phyloP scores from a whole-genome alignment of 2,113 vertebrate genomes.

The Oncorhynchus mykiss region DNA sequence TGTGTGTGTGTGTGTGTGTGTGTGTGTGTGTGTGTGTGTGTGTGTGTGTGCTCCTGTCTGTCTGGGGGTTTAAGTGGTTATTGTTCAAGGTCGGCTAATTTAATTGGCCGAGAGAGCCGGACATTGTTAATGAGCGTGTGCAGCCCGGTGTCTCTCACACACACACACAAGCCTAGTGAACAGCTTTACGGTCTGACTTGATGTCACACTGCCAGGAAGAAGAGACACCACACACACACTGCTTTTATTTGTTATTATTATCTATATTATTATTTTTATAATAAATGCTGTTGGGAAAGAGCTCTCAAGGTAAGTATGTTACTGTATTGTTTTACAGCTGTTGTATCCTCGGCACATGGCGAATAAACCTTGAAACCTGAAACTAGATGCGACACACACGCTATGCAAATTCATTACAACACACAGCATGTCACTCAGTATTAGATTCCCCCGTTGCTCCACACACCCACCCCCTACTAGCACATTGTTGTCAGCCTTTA shows the following conservation, averaged over 20 bases:
- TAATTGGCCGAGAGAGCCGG: slow-evolving; percentile 17
- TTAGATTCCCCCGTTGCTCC: neutral
- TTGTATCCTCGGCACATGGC: too few relatives aligned
- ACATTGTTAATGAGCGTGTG: slow-evolving; percentile 7
- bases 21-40: neutral
- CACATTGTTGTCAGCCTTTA: slow-evolving; percentile 8
- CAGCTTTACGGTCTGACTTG: neutral
- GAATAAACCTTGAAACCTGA: too few relatives aligned
- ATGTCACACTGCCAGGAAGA: neutral
- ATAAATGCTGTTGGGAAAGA: too few relatives aligned
- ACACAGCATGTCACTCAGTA: too few relatives aligned
- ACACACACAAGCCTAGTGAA: neutral
- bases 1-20: neutral
- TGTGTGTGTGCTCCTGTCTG: neutral
- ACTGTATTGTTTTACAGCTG: too few relatives aligned
- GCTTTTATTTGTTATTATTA: too few relatives aligned
- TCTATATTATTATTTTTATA: too few relatives aligned
- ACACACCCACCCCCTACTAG: neutral
- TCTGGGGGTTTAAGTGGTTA: neutral
- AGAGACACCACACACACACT: neutral
- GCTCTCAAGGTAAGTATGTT: too few relatives aligned
- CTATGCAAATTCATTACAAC: too few relatives aligned
- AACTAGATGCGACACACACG: too few relatives aligned
- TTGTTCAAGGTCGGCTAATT: slow-evolving; percentile 20
- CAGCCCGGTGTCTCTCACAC: neutral